Base-by-base conservation (phyloP, 1,140 invertebrate genomes). In the Brachionus rotundiformis region DNA sequence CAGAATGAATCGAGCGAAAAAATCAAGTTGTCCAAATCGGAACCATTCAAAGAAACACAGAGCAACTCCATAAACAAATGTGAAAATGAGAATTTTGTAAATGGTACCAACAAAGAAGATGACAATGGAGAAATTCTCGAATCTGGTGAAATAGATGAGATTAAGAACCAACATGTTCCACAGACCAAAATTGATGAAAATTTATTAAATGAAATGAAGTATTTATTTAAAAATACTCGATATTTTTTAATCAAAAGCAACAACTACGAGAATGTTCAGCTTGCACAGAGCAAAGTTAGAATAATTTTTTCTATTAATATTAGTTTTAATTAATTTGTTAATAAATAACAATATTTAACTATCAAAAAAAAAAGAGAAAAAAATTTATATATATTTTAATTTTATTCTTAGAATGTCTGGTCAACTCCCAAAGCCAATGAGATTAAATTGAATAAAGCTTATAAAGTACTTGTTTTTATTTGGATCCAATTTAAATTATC, bases 201-300 rank as follows among this genome's bases (percentile, higher is more conserved):
- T 33, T 25, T 44, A 41, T 19, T 81, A 31, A 27, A 44, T 63
- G 77, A 61, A 65, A 41, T 81, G 54, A 81, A 81, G 25, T 63
- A 33, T 29, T 36, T 81, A 29, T 81, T 81, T 36, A 47, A 82
- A 54, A 94, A 96, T 88, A 94, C 95, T 82, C 91, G 95, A 83
- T 98, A 96, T 90, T 98, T 98, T 89, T 91, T 98, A 25, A 97
- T 98, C 83, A 98, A 98, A 88, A 97, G 95, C 59, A 98, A 98
- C 88, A 98, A 98, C 89, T 93, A 93, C 82, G 96, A 98, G 88
- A 98, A 98, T 89, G 93, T 98, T 31, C 93, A 93, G 25, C 85
- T 98, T 29, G 95, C 95, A 1, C 98, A 98, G 89, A 92, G 92
- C 0, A 96, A 94, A 90, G 83, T 65, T 39, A 81, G 23, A n/a